These are phyloP conservation scores for Arge pagana DNA, from an alignment of 2,888 invertebrate species.

Conservation along the genomic window DNA sequence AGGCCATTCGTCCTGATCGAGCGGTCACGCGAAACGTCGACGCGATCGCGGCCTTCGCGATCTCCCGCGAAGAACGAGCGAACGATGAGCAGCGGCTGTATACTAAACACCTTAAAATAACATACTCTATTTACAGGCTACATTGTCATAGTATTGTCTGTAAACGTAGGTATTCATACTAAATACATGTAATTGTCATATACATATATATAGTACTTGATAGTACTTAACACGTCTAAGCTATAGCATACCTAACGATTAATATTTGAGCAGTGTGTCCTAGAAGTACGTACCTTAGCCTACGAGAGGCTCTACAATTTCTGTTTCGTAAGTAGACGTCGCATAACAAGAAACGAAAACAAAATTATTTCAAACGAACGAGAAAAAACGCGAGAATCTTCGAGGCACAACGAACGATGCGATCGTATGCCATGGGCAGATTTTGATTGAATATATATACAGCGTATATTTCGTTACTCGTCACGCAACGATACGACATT, in stretches of 20 bases:
- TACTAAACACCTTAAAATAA: slow-evolving; percentile 52
- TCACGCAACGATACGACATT: too few relatives aligned
- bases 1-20: too few relatives aligned
- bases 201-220: slow-evolving; percentile 41
- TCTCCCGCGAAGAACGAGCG: slow-evolving; percentile 11
- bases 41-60: too few relatives aligned
- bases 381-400: too few relatives aligned
- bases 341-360: slow-evolving; percentile 49
- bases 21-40: too few relatives aligned
- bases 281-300: slow-evolving; percentile 57
- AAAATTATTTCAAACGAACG: too few relatives aligned
- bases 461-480: too few relatives aligned
- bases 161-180: slow-evolving; percentile 38
- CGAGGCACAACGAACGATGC: too few relatives aligned
- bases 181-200: slow-evolving; percentile 44
- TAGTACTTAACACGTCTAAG: slow-evolving; percentile 55
- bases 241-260: slow-evolving; percentile 55
- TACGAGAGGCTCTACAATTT: slow-evolving; percentile 56
- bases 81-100: slow-evolving; percentile 49
- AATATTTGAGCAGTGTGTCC: slow-evolving; percentile 57
- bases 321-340: slow-evolving; percentile 58
- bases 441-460: too few relatives aligned
- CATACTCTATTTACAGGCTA: slow-evolving; percentile 44
- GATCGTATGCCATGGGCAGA: too few relatives aligned
- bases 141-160: slow-evolving; percentile 51